phyloP scores from a whole-genome alignment of 2,888 invertebrate genomes.

The Habrosyne pyritoides region DNA sequence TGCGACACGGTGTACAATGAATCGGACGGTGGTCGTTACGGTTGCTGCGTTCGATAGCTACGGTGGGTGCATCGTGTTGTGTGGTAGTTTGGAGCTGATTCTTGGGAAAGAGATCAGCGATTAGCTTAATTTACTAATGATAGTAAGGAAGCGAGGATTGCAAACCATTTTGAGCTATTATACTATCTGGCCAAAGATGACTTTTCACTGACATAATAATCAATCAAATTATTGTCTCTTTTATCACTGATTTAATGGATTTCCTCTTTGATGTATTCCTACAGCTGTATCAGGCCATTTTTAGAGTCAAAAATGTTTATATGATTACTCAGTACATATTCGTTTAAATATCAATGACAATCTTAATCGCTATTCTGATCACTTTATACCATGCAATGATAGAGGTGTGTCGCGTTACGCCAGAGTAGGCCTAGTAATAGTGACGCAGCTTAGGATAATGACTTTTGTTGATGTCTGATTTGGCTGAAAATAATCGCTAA shows the following conservation, averaged over 20 bases:
- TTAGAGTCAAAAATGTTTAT: neutral
- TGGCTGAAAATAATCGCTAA: neutral
- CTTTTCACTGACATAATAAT: neutral
- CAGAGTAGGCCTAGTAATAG: constrained; percentile 42
- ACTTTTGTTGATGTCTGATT: constrained; percentile 28
- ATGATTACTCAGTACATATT: constrained; percentile 5
- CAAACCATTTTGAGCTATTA: neutral
- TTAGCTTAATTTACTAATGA: neutral
- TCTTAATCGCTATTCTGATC: constrained; percentile 22
- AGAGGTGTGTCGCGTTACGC: constrained; percentile 40
- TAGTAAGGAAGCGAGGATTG: neutral
- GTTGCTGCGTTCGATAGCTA: constrained; percentile 58
- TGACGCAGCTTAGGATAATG: constrained; percentile 31
- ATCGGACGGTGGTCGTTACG: constrained; percentile 47
- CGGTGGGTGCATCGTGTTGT: constrained; percentile 34
- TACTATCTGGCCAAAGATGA: neutral
- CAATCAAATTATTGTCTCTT: no score
- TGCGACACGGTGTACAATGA: constrained; percentile 45
- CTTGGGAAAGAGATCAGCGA: constrained; percentile 1
- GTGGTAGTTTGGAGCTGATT: neutral
- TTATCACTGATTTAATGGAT: neutral
- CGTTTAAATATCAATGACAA: constrained; percentile 9
- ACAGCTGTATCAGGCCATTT: neutral
- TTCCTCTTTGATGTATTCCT: neutral
- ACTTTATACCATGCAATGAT: constrained; percentile 23